A percentile compares a stretch with the other conserved stretches of the same genome.
These are phyloP conservation scores for Podargus strigoides DNA, from an alignment of 2,797 vertebrate genomes.

Conservation along the genomic window DNA sequence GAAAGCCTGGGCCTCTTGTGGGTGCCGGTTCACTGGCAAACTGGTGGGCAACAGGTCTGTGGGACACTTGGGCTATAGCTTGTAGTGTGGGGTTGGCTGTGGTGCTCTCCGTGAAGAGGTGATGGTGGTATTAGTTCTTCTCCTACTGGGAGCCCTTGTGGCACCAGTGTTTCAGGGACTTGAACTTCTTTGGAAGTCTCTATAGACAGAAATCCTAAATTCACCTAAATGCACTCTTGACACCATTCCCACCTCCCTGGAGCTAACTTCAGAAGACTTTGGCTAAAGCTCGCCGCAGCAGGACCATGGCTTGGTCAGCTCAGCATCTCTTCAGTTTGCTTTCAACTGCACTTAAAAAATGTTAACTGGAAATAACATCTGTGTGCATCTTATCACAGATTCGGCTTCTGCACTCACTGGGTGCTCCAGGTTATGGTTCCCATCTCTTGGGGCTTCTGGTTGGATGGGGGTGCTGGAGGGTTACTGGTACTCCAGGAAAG, in stretches of 20 bases:
- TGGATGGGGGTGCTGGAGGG: background rate
- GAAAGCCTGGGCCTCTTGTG: background rate
- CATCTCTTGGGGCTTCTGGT: background rate
- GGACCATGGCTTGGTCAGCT: background rate
- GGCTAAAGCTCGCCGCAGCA: background rate
- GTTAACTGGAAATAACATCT: background rate
- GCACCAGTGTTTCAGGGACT: too few species aligned
- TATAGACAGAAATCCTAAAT: background rate
- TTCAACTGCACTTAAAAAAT: background rate
- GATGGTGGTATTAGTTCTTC: background rate
- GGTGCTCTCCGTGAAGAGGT: fast-evolving
- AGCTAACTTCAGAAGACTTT: background rate
- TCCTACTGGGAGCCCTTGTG: background rate
- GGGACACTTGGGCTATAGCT: background rate
- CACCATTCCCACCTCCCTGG: fast-evolving
- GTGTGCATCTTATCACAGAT: background rate
- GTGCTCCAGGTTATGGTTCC: background rate
- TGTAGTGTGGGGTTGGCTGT: fast-evolving
- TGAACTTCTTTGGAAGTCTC: background rate
- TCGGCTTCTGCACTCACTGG: background rate
- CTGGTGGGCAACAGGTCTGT: fast-evolving
- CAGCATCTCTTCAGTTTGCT: background rate
- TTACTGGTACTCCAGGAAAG: background rate
- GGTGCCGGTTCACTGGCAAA: background rate
- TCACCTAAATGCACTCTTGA: background rate